Evolutionary conservation across 1,140 invertebrate genomes (phyloP).

Genomic region (Drosophila jambulina): DNA sequence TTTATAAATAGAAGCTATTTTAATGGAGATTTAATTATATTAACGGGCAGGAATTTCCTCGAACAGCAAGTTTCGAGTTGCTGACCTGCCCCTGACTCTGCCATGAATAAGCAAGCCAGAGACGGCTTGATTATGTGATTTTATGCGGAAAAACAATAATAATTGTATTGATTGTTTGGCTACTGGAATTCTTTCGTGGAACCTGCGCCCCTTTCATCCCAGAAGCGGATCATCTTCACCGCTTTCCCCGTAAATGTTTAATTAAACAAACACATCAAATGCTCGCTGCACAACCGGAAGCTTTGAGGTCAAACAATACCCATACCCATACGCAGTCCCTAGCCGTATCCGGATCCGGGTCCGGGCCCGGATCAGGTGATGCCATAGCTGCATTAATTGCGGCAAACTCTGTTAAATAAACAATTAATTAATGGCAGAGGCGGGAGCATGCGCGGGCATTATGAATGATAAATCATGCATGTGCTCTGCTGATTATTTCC

Average conservation of each 20-base stretch:
- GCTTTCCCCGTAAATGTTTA: slow-evolving; percentile 21
- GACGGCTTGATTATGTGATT: not conserved
- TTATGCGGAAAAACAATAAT: slow-evolving; percentile 2
- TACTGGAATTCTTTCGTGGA: not conserved
- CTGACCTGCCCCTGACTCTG: not conserved
- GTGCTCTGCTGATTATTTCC: slow-evolving; percentile 17
- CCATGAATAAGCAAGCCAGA: too few relatives aligned
- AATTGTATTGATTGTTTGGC: slow-evolving; percentile 4
- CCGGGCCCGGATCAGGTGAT: slow-evolving; percentile 22
- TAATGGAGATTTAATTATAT: slow-evolving; percentile 17
- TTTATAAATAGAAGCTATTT: not conserved
- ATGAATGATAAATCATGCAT: slow-evolving; percentile 48
- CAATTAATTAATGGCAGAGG: slow-evolving; percentile 43
- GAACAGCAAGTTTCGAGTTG: not conserved
- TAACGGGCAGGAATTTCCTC: not conserved
- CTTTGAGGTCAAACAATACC: slow-evolving; percentile 3
- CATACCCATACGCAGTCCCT: not conserved
- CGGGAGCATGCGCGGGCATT: slow-evolving; percentile 20
- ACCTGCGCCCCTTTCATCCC: not conserved
- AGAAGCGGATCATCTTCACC: slow-evolving; percentile 6
- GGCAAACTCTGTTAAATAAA: slow-evolving; percentile 48
- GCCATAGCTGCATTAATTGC: slow-evolving; percentile 34
- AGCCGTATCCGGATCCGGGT: slow-evolving; percentile 6
- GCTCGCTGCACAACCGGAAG: slow-evolving; percentile 7
- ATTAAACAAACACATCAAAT: slow-evolving; percentile 36